A percentile compares a stretch with the other conserved stretches of the same genome.
These are phyloP conservation scores for Pterostichus madidus DNA, from an alignment of 2,888 invertebrate species.

Conservation along the genomic window DNA sequence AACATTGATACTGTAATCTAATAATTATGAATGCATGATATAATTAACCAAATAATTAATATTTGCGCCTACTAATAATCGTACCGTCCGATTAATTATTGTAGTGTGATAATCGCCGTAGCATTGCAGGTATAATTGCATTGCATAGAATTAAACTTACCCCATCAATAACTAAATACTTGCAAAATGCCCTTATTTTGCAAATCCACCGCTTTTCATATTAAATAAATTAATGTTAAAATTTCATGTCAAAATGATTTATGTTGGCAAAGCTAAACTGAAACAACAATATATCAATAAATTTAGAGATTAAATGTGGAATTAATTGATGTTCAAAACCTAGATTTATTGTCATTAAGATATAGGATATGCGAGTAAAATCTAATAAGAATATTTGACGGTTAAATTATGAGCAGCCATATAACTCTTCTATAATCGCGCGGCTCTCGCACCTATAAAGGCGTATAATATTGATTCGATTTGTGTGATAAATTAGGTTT, in stretches of 20 bases:
- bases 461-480: conserved; percentile 5
- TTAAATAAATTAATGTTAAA: conserved; percentile 39
- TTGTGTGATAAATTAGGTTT: conserved; percentile 30
- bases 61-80: background rate
- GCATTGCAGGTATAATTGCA: conserved; percentile 15
- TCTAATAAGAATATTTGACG: conserved; percentile 48
- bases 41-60: background rate
- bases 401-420: conserved; percentile 27
- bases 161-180: background rate
- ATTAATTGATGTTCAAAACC: conserved; percentile 46
- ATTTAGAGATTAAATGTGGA: conserved; percentile 45
- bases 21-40: too few species aligned
- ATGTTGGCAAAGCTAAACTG: conserved; percentile 11
- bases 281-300: conserved; percentile 48
- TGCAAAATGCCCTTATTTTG: background rate
- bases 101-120: background rate
- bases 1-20: background rate
- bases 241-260: conserved; percentile 50
- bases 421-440: conserved; percentile 36
- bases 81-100: background rate
- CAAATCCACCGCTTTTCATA: conserved; percentile 8
- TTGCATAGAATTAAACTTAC: background rate
- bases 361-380: conserved; percentile 22
- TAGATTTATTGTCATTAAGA: conserved; percentile 53
- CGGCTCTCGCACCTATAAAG: conserved; percentile 1